Percentiles rank a stretch among this genome's conserved stretches.
These are phyloP conservation scores for Scaptomyza hsui DNA, from an alignment of 1,140 invertebrate species.

Conservation along the genomic window DNA sequence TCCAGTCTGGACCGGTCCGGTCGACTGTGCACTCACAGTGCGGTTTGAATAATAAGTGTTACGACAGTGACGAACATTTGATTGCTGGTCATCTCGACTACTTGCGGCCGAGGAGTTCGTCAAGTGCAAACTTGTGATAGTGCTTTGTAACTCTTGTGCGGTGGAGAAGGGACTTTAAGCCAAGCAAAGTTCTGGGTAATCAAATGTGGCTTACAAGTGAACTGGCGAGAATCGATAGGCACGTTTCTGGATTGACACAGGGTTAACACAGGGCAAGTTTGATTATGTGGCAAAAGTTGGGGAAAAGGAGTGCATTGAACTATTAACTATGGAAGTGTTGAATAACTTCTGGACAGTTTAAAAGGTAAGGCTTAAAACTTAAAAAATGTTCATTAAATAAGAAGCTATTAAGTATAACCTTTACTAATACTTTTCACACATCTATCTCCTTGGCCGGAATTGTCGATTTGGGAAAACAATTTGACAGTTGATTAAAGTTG, in stretches of 20 bases:
- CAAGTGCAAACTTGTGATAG: slow-evolving; percentile 31
- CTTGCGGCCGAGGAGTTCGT: slow-evolving; percentile 4
- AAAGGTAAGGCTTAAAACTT: background rate
- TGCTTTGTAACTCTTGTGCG: background rate
- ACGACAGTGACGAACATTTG: slow-evolving; percentile 32
- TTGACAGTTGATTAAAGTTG: background rate
- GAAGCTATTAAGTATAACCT: too few species aligned
- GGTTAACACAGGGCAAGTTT: background rate
- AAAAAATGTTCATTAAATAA: background rate
- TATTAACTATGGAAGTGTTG: background rate
- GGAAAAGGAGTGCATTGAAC: background rate
- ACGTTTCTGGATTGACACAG: background rate
- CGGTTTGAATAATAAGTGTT: slow-evolving; percentile 38
- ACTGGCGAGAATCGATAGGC: slow-evolving; percentile 2
- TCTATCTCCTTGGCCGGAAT: too few species aligned
- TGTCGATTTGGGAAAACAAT: background rate
- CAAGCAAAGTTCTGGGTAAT: slow-evolving; percentile 17
- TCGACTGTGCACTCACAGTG: slow-evolving; percentile 20
- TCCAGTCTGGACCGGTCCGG: too few species aligned
- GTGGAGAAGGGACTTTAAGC: background rate
- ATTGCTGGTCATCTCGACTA: slow-evolving; percentile 17
- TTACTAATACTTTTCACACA: too few species aligned
- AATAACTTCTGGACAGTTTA: too few species aligned
- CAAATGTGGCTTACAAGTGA: slow-evolving; percentile 23
- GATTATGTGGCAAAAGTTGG: background rate